Evolutionary conservation across 2,888 invertebrate species (phyloP), one percentile per base, ranked within the genome.

Genomic region (Nesidiocoris tenuis): DNA sequence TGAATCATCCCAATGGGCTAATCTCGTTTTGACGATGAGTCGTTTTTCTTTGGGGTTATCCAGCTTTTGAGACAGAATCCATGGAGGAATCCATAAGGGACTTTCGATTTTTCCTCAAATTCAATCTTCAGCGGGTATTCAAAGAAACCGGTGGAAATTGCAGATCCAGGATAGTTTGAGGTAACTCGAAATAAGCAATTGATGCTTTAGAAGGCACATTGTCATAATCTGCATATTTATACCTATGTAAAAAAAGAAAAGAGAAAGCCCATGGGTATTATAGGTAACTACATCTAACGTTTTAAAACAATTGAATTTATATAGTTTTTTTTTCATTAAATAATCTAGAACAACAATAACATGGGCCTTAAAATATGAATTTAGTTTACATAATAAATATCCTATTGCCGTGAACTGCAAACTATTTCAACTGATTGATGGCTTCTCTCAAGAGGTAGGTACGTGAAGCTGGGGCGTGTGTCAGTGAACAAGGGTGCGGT

Each of bases 391-490:
- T 3, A 39, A 12, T 39, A 3, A 12, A 12, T 7, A 39, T 39
- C 39, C 39, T 39, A 39, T 39, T n/a, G 39, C 5, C 39, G 39
- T 39, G 3, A 7, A 3, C 12, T 39, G 3, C 39, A 12, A 12
- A 39, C 39, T 39, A 39, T 3, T 39, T 39, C 39, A 39, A 39
- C 39, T 12, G 39, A 39, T 12, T 12, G 39, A 39, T 39, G 39
- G 12, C 39, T 39, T 39, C 39, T 39, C 12, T 39, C 39, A 7
- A 39, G 39, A 39, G 39, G 39, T n/a, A n/a, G n/a, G n/a, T 39
- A 39, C 39, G 39, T 39, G 39, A 70, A 70, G 70, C 59, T 70
- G 70, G 70, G 39, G 25, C 25, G 24, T 70, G 67, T 67, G 57
- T 65, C 39, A 65, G 25, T 67, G 25, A 70, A 70, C 70, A 70